Base-by-base conservation (phyloP, 2,888 invertebrate genomes). In the Tryphoninae sp. region DNA sequence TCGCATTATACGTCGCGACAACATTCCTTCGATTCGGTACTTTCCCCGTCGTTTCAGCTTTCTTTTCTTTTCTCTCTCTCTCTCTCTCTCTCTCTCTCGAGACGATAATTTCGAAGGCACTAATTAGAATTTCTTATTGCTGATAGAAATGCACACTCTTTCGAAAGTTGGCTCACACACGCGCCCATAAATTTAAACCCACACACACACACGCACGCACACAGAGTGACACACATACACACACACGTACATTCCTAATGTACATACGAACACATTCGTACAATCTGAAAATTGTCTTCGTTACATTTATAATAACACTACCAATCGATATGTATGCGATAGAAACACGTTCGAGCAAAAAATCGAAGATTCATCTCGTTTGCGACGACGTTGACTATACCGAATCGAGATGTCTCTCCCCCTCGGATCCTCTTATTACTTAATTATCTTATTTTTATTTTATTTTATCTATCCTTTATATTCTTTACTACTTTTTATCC, bases 101-200 rank as follows among this genome's bases (percentile, higher is more conserved):
- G 71, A 78, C 58, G 68, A 78, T 23, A 85, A 85, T 85, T 85
- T 84, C 79, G 83, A 84, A 85, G 85, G 85, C 83, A 85, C 84
- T 83, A 78, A 71, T 76, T 61, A 67, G 49, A 65, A 45, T 45
- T 55, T 55, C 33, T 55, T 55, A 19, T 55, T 55, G 53, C 19
- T 19, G 19, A 55, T 33, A 2, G 13, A 45, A 45, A 9, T 13
- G 45, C 13, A 45, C 9, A 45, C 23, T 13, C 22, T 45, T 45
- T 9, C 45, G 33, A 51, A 11, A 11, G 19, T 71, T 55, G 33
- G 42, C 51, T 62, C 65, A n/a, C 45, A n/a, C 51, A 13, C 42
- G n/a, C 45, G 40, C 40, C 9, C n/a, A 51, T 16, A 16, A 51
- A 16, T n/a, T 51, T 16, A 51, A 55, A 64, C 69, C 58, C 75